Evolutionary conservation across 2,888 invertebrate genomes (phyloP).

Genomic region (Xylota sylvarum): DNA sequence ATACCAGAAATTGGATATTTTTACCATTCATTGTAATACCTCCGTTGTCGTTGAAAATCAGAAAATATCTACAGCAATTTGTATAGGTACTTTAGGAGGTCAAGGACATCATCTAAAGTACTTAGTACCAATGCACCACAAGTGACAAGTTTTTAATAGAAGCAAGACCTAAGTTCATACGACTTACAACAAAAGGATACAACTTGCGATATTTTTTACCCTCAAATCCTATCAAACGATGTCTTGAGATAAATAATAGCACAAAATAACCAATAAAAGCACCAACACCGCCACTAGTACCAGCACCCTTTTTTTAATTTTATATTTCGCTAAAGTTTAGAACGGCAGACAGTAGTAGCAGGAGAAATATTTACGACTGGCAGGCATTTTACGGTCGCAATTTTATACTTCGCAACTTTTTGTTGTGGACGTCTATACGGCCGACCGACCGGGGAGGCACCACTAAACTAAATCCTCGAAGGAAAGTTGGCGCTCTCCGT

Average conservation of each 20-base stretch:
- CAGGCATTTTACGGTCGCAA: slow-evolving; percentile 52
- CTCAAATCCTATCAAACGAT: background rate
- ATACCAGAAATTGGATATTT: too few species aligned
- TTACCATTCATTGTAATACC: too few species aligned
- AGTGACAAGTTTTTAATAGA: too few species aligned
- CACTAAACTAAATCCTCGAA: background rate
- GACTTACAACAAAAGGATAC: background rate
- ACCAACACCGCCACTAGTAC: background rate
- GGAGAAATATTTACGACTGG: slow-evolving; percentile 48
- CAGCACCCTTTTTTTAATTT: background rate
- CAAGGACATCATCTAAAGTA: too few species aligned
- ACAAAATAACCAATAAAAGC: slow-evolving; percentile 27
- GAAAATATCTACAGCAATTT: background rate
- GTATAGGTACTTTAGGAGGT: too few species aligned
- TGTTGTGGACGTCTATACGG: slow-evolving; percentile 20
- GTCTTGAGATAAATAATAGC: background rate
- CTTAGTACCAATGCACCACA: too few species aligned
- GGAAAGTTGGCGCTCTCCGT: background rate
- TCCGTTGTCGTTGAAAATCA: too few species aligned
- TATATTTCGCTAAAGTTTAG: slow-evolving; percentile 3
- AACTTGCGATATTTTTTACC: background rate
- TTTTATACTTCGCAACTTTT: slow-evolving; percentile 28
- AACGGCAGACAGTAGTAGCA: slow-evolving; percentile 34
- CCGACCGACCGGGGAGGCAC: background rate
- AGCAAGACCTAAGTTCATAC: too few species aligned